Conservation (phyloP, 1,140 invertebrate genomes). For the Orius laevigatus region DNA sequence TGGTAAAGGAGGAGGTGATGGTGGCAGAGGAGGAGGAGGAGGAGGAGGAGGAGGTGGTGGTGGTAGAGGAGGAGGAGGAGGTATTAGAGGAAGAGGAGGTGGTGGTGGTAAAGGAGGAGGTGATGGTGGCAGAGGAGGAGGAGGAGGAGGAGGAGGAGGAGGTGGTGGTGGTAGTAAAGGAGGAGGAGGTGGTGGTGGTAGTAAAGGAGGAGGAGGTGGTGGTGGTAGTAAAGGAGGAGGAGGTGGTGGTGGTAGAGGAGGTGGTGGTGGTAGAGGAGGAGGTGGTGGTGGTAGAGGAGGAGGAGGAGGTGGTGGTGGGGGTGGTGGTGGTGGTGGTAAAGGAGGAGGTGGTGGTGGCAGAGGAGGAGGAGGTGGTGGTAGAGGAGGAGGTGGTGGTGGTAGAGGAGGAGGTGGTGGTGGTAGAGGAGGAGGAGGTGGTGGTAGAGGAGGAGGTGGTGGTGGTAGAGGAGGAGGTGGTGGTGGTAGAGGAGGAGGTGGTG, state of each 20-base stretch:
- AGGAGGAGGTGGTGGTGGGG: not conserved
- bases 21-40: not conserved
- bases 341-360: not conserved
- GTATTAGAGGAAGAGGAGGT: not conserved
- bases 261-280: not conserved
- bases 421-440: not conserved
- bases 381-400: not conserved
- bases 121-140: not conserved
- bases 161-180: not conserved
- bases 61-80: not conserved
- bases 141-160: not conserved
- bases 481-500: not conserved
- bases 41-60: not conserved
- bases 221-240: not conserved
- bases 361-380: not conserved
- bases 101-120: not conserved
- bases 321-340: not conserved
- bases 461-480: not conserved
- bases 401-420: not conserved
- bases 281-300: not conserved
- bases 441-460: not conserved
- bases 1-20: not conserved
- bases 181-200: not conserved
- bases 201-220: not conserved
- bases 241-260: not conserved